phyloP scores from a whole-genome alignment of 2,888 invertebrate species.

The Brachypalpus laphriformis region DNA sequence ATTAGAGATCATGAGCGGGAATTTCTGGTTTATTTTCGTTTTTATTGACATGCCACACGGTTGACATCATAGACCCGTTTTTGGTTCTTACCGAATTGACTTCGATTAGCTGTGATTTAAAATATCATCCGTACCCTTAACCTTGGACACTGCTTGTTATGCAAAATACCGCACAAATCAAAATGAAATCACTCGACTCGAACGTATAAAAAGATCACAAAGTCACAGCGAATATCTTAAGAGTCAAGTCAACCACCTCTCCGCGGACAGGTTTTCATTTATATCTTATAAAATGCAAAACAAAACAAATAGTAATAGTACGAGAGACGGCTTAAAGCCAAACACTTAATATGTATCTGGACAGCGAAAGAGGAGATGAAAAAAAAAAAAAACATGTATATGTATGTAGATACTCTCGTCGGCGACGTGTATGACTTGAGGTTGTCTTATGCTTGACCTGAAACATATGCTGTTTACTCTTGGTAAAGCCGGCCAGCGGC shows the following conservation, averaged over 20 bases:
- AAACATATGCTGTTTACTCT: slow-evolving; percentile 40
- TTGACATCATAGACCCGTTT: slow-evolving; percentile 60
- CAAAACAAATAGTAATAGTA: slow-evolving; percentile 52
- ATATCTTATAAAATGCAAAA: slow-evolving; percentile 55
- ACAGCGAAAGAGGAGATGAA: slow-evolving; percentile 18
- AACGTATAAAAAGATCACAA: slow-evolving; percentile 33
- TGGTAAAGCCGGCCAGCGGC: slow-evolving; percentile 20
- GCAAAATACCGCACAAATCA: slow-evolving; percentile 51
- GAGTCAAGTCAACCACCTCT: slow-evolving; percentile 66
- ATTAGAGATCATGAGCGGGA: slow-evolving; percentile 49
- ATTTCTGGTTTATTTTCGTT: slow-evolving; percentile 35
- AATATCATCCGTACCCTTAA: slow-evolving; percentile 56
- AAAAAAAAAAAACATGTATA: slow-evolving; percentile 18
- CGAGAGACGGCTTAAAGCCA: slow-evolving; percentile 26
- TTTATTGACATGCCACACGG: slow-evolving; percentile 40
- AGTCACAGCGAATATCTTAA: slow-evolving; percentile 33
- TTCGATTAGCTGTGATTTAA: not conserved
- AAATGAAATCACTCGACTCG: slow-evolving; percentile 58
- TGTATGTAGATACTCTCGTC: slow-evolving; percentile 21
- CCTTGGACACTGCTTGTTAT: slow-evolving; percentile 59
- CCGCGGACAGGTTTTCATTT: slow-evolving; percentile 49
- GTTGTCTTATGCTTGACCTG: slow-evolving; percentile 63
- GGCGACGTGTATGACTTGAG: slow-evolving; percentile 34
- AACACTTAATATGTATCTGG: slow-evolving; percentile 51
- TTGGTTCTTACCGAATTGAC: slow-evolving; percentile 22